These are phyloP conservation scores for Siderastrea siderea DNA, from an alignment of 92 coral and sea anemone genomes.

Conservation along the genomic window DNA sequence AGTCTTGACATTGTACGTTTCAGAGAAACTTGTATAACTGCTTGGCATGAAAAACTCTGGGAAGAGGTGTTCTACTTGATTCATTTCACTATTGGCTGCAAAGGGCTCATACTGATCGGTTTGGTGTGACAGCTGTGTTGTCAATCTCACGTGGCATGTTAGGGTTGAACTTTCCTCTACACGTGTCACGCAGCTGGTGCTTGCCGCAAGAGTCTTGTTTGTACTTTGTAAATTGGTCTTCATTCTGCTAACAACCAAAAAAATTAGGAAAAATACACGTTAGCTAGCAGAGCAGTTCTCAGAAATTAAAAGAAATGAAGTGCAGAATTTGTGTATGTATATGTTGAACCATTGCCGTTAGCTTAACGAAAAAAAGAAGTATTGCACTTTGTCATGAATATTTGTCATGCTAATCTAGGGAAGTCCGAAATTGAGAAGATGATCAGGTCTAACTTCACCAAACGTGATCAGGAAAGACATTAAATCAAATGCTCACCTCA, in stretches of 20 bases:
- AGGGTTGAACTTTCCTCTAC: neutral
- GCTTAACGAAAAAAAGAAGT: too few species aligned
- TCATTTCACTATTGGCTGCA: neutral
- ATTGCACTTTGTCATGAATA: too few species aligned
- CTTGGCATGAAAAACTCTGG: conserved; percentile 26
- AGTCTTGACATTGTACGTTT: conserved; percentile 3
- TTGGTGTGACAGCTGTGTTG: neutral
- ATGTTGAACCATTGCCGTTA: too few species aligned
- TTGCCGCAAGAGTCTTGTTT: neutral
- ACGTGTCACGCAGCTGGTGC: neutral
- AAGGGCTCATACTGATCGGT: neutral
- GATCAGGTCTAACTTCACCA: too few species aligned
- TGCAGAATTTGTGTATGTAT: too few species aligned
- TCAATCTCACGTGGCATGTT: neutral
- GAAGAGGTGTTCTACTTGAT: conserved; percentile 14
- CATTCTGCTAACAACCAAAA: neutral
- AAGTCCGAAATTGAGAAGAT: too few species aligned
- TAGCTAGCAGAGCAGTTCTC: too few species aligned
- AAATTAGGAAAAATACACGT: neutral
- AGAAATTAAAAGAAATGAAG: too few species aligned
- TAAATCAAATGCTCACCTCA: neutral
- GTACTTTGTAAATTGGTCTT: neutral
- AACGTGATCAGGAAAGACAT: too few species aligned
- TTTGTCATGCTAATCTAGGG: too few species aligned
- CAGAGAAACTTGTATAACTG: neutral